Evolutionary conservation across 2,888 invertebrate genomes (phyloP), one percentile per base, ranked within the genome.

Genomic region (Diplazon laetatorius): DNA sequence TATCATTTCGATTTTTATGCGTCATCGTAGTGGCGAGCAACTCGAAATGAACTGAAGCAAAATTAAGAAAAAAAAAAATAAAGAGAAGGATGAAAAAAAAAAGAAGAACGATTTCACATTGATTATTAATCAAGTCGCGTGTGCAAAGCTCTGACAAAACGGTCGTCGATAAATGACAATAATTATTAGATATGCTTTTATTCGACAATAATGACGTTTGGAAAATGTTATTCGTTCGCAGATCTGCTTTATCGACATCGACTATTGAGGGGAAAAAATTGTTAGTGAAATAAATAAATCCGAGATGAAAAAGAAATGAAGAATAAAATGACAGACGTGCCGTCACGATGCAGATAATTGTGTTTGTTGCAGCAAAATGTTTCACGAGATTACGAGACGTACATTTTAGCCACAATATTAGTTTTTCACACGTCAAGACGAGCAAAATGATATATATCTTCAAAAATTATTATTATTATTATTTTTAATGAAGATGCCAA

Each of bases 151-250:
- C n/a, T n/a, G n/a, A n/a, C n/a, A n/a, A n/a, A n/a, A n/a, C n/a
- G n/a, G 46, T 78, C 76, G 82, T 82, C 78, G 63, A 78, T 77
- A 55, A 73, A 37, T 78, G 82, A 82, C 82, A 82, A 82, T 82
- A 82, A 82, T 77, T n/a, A n/a, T n/a, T 77, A 80, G 70, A 76
- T 62, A 76, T 73, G n/a, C 63, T 80, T 75, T 80, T 71, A 77
- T 75, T 80, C 75, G 82, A 82, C 80, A 82, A 82, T 82, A 82
- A 82, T 80, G 50, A 73, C 62, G 66, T 60, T 73, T 20, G 57
- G 59, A 78, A n/a, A n/a, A 78, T 77, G 57, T 68, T 78, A 70
- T 70, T 50, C 69, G 44, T 63, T 65, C 22, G 68, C 65, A 16
- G 16, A 18, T 59, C 10, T 22, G 14, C 60, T 18, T 30, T 16